Base-by-base conservation (phyloP, 1,140 invertebrate species). In the Cataglyphis hispanica region DNA sequence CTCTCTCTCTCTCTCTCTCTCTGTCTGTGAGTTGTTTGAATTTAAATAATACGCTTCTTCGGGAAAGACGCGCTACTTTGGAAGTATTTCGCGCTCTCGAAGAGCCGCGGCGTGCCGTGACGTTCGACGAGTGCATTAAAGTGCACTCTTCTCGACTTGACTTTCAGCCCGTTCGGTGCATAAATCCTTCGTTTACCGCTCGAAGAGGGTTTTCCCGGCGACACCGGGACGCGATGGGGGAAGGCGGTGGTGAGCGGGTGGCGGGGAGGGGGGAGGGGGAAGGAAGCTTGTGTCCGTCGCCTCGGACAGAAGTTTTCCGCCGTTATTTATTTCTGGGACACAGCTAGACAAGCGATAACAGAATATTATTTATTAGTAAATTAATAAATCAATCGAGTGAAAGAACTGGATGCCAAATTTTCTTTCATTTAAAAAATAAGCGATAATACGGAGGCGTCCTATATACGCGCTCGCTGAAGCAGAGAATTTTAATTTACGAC, bases 121-220 rank as follows among this genome's bases (percentile, higher is more conserved):
- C 78, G 78, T 74, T 83, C 78, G 67, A 83, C 67, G 67, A 83
- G 78, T 81, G 78, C 78, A 74, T 83, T 74, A 83, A 83, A 83
- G 78, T 83, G 78, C 78, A 83, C 78, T 83, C 78, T 83, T 83
- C 67, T 74, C 25, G 78, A 83, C 78, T 83, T 70, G 78, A 83
- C 67, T 83, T 74, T 60, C 78, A 72, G 67, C 25, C 53, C 37
- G 78, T n/a, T 74, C 78, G 27, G 37, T 40, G 60, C 78, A 83
- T 83, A 83, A 83, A 83, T 83, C 78, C 78, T 83, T 83, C 78
- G 78, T 83, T 83, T 83, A 74, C 53, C 78, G 53, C 78, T 61
- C 37, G 27, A 74, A 60, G 78, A 60, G 78, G 78, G 72, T 83
- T 83, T 83, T 74, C 19, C 78, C 67, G 53, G 40, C 67, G 78